Base-by-base conservation (phyloP, 2,888 invertebrate species). In the Drosophila lutescens region DNA sequence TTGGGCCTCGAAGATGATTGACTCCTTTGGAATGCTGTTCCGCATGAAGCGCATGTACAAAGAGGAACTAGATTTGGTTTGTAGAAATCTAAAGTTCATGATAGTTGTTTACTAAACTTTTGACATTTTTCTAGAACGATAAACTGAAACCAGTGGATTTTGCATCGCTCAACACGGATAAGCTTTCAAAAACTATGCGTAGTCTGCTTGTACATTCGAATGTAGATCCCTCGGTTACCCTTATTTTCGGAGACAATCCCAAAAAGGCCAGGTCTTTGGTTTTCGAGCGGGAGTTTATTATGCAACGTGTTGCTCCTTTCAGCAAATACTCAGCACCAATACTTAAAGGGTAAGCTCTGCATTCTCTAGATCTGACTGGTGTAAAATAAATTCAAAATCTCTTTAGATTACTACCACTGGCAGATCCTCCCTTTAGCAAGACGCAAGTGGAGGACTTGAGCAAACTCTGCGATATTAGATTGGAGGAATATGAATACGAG, bases 11-110 rank as follows among this genome's bases (percentile, higher is more conserved):
- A 83, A 91, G 65, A 87, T 92, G 59, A 66, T 88, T 0, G 38
- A 81, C 2, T 90, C 91, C 0, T 91, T 91, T 60, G 74, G 76
- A 8, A 90, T 90, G 26, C 89, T 91, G 12, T 82, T 81, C 3
- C 80, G 85, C 36, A 91, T 92, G 71, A 92, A 91, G 60, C 81
- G 81, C 32, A 82, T 91, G 81, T 90, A 88, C 55, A 90, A 89
- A 57, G 83, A 76, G 7, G 88, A 90, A 71, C 67, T 83, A 17
- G 91, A 92, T 63, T 73, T 88, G 78, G 92, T 91, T 72, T 30
- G 75, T 71, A 7, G 0, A 1, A 6, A 9, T 12, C 6, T 6
- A 4, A 30, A 0, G 4, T 2, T 5, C 0, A 3, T 5, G 7
- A 23, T 1, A n/a, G 41, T 12, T 15, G 46, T 43, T 10, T 55